A percentile compares a stretch with the other conserved stretches of the same genome.
Conservation (phyloP, 2,888 invertebrate genomes). For the Apodemia zela region DNA sequence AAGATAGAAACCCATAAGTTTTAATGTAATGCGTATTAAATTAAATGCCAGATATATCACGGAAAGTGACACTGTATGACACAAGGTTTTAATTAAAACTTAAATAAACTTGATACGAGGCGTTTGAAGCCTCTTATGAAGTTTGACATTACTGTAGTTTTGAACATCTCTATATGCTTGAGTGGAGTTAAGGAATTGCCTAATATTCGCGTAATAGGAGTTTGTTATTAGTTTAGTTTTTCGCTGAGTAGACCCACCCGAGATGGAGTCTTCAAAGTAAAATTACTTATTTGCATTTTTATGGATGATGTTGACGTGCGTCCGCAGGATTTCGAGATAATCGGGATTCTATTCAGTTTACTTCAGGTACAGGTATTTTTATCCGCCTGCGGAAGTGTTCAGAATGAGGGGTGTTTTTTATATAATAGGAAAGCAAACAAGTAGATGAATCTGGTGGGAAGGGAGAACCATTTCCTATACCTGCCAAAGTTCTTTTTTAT, state of each 20-base stretch:
- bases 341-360: neutral
- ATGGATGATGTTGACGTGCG: neutral
- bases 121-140: neutral
- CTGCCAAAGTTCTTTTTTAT: too few species aligned
- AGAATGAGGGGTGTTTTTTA: neutral
- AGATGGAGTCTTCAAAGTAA: slow-evolving; percentile 6
- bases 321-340: neutral
- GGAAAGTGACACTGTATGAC: too few species aligned
- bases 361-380: neutral
- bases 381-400: neutral
- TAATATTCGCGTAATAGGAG: slow-evolving; percentile 14
- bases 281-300: slow-evolving; percentile 16
- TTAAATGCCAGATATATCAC: too few species aligned
- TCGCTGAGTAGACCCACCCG: neutral
- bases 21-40: too few species aligned
- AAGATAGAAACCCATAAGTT: too few species aligned
- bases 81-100: too few species aligned
- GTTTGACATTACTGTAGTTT: slow-evolving; percentile 11
- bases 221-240: slow-evolving; percentile 14
- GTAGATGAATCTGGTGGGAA: too few species aligned
- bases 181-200: neutral
- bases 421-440: too few species aligned
- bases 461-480: too few species aligned
- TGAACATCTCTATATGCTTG: slow-evolving; percentile 10
- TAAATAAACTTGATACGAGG: neutral